Percentiles rank a stretch among this genome's conserved stretches.
Evolutionary conservation across 2,888 invertebrate species (phyloP).

Genomic region (Agrotis puta): DNA sequence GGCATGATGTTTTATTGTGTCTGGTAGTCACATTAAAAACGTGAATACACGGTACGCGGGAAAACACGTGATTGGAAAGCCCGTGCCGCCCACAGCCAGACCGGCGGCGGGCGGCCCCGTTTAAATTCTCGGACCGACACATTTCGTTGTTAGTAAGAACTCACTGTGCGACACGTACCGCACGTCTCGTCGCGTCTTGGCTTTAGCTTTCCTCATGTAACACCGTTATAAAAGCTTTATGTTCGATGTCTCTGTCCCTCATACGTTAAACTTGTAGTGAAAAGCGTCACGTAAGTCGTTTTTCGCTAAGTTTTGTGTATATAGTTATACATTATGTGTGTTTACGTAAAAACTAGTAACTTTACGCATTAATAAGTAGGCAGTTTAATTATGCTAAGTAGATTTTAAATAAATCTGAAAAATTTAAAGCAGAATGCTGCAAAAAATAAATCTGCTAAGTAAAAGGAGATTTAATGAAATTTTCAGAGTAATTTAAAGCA

Average conservation of each 20-base stretch:
- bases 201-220: background rate
- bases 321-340: background rate
- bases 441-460: no score
- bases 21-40: background rate
- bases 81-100: background rate
- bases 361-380: no score
- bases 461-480: no score
- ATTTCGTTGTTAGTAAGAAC: background rate
- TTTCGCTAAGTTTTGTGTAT: no score
- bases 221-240: background rate
- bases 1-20: background rate
- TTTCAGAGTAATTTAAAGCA: no score
- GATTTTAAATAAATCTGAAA: no score
- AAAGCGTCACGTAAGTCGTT: background rate
- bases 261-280: background rate
- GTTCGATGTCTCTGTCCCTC: no score
- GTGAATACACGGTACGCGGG: background rate
- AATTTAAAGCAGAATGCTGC: no score
- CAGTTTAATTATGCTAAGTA: no score
- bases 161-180: background rate
- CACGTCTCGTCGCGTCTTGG: background rate
- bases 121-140: no score
- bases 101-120: no score
- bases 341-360: background rate
- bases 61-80: background rate